Evolutionary conservation across 2,797 vertebrate genomes (phyloP).

Genomic region (Smutsia gigantea): DNA sequence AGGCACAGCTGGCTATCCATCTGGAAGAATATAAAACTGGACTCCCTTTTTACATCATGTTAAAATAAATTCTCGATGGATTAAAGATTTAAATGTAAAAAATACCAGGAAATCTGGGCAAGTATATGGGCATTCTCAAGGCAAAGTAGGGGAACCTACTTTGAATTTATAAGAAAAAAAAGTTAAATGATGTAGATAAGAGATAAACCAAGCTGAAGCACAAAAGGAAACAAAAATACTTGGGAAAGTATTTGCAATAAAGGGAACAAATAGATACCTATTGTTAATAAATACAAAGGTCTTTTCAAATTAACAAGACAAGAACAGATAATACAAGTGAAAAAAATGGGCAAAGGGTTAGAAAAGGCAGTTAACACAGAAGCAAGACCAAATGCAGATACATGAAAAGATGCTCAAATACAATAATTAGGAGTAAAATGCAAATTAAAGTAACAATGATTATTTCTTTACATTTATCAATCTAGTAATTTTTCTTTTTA

Average conservation of each 20-base stretch:
- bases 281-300: neutral
- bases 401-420: neutral
- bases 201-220: neutral
- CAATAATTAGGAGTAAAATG: neutral
- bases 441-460: neutral
- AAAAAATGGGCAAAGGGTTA: neutral
- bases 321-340: neutral
- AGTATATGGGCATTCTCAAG: neutral
- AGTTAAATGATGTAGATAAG: neutral
- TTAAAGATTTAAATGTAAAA: neutral
- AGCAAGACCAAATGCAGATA: neutral
- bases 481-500: neutral
- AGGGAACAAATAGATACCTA: neutral
- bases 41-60: neutral
- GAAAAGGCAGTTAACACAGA: neutral
- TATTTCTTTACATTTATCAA: neutral
- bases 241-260: neutral
- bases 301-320: neutral
- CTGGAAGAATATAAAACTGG: constrained; percentile 9
- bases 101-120: neutral
- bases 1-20: neutral
- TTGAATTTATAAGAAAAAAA: neutral
- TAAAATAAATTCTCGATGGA: constrained; percentile 33
- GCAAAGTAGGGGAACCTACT: neutral
- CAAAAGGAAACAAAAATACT: neutral